These are phyloP conservation scores for Eulemur coronatus DNA, from an alignment of 2,797 vertebrate genomes.

Conservation along the genomic window DNA sequence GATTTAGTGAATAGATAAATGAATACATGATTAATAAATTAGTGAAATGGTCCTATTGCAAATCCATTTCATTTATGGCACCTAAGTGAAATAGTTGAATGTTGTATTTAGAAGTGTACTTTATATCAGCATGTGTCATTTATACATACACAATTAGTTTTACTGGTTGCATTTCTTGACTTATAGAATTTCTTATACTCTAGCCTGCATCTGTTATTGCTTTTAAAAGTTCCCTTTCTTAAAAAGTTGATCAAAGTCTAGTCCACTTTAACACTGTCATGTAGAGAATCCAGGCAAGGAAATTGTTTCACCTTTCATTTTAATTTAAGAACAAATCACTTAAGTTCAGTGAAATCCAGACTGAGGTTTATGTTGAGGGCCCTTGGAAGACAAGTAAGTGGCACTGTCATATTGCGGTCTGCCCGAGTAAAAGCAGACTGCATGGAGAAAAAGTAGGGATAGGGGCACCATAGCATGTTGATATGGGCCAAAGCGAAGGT, in stretches of 20 bases:
- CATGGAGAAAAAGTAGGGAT: neutral
- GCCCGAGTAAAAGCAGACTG: neutral
- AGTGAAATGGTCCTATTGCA: neutral
- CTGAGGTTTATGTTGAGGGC: neutral
- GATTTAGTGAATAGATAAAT: neutral
- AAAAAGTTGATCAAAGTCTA: neutral
- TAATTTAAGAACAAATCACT: conserved; percentile 25
- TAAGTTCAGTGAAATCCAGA: neutral
- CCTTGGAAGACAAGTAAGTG: neutral
- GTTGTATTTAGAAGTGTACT: neutral
- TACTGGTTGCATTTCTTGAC: neutral
- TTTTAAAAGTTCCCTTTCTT: neutral
- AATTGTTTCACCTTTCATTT: neutral
- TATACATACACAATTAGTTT: neutral
- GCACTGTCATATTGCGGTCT: neutral
- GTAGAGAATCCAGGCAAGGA: neutral
- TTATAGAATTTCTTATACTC: neutral
- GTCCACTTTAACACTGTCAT: neutral
- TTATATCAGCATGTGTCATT: neutral
- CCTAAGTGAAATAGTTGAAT: neutral
- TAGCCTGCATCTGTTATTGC: neutral
- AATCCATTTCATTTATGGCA: neutral
- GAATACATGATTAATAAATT: neutral
- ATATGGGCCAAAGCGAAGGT: neutral
- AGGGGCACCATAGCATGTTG: too few relatives aligned